Evolutionary conservation across 1,140 invertebrate species (phyloP).

Genomic region (Schlechtendalia chinensis): DNA sequence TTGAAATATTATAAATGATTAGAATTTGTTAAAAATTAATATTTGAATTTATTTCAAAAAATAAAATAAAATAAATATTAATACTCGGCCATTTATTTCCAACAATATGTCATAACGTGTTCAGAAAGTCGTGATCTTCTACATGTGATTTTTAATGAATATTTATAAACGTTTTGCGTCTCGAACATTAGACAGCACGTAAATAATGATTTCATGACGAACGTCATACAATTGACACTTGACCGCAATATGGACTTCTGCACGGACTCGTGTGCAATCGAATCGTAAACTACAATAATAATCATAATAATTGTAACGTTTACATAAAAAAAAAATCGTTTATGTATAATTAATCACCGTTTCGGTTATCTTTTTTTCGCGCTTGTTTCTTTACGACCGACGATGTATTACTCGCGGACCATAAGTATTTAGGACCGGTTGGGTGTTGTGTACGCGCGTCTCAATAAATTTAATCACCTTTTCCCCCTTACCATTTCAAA

Average conservation of each 20-base stretch:
- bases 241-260: not conserved
- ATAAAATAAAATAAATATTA: no score
- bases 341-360: not conserved
- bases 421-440: constrained; percentile 19
- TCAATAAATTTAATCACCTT: constrained; percentile 30
- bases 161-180: not conserved
- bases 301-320: not conserved
- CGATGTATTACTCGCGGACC: not conserved
- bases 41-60: no score
- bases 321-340: not conserved
- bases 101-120: not conserved
- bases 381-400: not conserved
- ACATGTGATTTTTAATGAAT: not conserved
- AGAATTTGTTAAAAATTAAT: no score
- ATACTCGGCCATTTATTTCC: not conserved
- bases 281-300: not conserved
- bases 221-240: constrained; percentile 10
- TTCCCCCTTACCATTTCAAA: not conserved
- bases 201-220: constrained; percentile 5
- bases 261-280: not conserved
- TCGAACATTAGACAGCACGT: not conserved
- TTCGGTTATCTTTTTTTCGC: constrained; percentile 1
- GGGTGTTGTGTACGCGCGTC: not conserved
- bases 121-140: constrained; percentile 1
- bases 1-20: no score